Evolutionary conservation across 1,140 invertebrate genomes (phyloP).

Genomic region (Papilio dardanus): DNA sequence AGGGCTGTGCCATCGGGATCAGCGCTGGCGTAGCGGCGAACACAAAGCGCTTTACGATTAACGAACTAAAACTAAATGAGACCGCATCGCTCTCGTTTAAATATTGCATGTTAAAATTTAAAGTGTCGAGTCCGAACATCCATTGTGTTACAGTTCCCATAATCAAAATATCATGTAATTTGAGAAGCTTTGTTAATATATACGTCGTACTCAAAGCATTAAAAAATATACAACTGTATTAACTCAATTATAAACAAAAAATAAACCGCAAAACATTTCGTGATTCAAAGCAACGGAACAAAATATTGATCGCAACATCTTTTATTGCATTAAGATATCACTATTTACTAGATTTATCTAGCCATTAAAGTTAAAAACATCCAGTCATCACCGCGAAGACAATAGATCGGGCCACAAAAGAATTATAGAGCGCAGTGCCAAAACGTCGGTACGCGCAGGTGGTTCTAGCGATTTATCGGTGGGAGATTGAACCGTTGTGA

Average conservation of each 20-base stretch:
- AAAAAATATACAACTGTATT: not conserved
- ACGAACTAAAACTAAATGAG: slow-evolving; percentile 70
- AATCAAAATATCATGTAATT: slow-evolving; percentile 22
- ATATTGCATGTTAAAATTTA: slow-evolving; percentile 37
- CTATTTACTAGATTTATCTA: slow-evolving; percentile 36
- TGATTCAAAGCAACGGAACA: slow-evolving; percentile 14
- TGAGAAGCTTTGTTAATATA: slow-evolving; percentile 12
- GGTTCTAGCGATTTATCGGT: slow-evolving; percentile 72
- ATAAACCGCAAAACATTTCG: slow-evolving; percentile 6
- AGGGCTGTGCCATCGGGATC: slow-evolving; percentile 65
- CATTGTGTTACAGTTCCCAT: slow-evolving; percentile 7
- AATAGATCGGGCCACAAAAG: slow-evolving; percentile 74
- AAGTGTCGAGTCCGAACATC: slow-evolving; percentile 32
- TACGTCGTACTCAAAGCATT: not conserved
- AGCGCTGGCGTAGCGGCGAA: slow-evolving; percentile 58
- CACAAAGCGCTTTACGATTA: slow-evolving; percentile 71
- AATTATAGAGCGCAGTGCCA: slow-evolving; percentile 76
- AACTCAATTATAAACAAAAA: not conserved
- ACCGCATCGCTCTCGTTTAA: slow-evolving; percentile 64
- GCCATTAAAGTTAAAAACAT: slow-evolving; percentile 46
- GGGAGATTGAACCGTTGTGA: slow-evolving; percentile 66
- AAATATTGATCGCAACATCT: slow-evolving; percentile 26
- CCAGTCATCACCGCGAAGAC: slow-evolving; percentile 66
- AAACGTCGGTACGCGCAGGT: slow-evolving; percentile 71
- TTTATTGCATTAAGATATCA: slow-evolving; percentile 33